These are phyloP conservation scores for Ceratotherium simum DNA, from an alignment of 2,113 vertebrate species.

Conservation along the genomic window DNA sequence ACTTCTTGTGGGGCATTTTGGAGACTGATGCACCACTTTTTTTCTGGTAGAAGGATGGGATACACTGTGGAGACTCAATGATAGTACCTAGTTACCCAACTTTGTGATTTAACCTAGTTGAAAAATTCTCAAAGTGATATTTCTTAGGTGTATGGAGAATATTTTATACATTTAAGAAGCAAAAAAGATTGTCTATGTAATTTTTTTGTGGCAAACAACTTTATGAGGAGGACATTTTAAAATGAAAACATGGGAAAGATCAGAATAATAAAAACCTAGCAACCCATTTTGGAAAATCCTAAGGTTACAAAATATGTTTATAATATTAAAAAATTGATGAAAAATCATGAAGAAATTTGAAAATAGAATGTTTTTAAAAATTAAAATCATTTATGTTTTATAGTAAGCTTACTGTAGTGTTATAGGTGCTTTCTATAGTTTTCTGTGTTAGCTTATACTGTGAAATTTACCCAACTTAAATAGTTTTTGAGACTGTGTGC, in stretches of 20 bases:
- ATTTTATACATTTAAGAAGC: slow-evolving; percentile 54
- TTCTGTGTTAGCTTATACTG: neutral
- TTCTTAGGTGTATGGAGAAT: neutral
- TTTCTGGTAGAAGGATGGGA: neutral
- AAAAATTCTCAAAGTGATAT: neutral
- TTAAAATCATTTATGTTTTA: neutral
- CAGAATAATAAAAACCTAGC: slow-evolving; percentile 2
- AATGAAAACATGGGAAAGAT: slow-evolving; percentile 11
- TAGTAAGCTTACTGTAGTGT: neutral
- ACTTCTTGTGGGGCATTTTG: neutral
- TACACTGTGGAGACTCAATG: neutral
- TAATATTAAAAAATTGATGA: neutral
- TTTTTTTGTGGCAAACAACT: slow-evolving; percentile 17
- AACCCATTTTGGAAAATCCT: neutral
- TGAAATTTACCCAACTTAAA: neutral
- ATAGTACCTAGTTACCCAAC: neutral
- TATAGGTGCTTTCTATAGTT: neutral
- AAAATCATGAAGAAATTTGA: slow-evolving; percentile 18
- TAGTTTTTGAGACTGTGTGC: neutral
- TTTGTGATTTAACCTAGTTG: neutral
- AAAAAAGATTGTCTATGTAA: neutral
- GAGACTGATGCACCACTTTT: neutral
- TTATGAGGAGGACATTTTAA: slow-evolving; percentile 13
- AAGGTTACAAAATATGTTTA: slow-evolving; percentile 11
- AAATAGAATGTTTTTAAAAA: slow-evolving; percentile 36